Conservation (phyloP, 1,140 invertebrate genomes). For the Vanessa atalanta region DNA sequence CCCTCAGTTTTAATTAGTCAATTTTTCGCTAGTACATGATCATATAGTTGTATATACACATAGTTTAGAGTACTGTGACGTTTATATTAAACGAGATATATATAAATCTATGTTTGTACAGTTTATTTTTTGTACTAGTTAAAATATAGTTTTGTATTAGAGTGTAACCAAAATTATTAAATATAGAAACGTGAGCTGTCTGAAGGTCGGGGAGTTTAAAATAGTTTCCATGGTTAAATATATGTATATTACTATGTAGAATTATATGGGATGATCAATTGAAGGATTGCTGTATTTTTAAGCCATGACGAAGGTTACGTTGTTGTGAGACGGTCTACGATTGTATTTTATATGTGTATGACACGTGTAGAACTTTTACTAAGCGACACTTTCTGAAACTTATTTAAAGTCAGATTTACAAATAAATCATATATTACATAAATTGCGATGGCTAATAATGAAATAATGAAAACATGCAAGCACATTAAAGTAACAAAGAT, state of each 20-base stretch:
- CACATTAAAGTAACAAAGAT: too few species aligned
- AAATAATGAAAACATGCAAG: too few species aligned
- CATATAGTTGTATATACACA: neutral
- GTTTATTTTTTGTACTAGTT: constrained; percentile 4
- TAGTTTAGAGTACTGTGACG: neutral
- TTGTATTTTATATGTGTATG: too few species aligned
- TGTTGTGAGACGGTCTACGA: too few species aligned
- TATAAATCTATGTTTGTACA: neutral
- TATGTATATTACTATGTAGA: neutral
- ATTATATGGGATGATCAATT: neutral
- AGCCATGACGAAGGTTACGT: too few species aligned
- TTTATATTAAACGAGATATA: constrained; percentile 9
- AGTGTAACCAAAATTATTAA: neutral
- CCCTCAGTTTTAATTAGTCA: neutral
- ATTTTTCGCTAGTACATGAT: constrained; percentile 3
- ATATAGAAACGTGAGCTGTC: neutral
- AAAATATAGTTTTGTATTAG: neutral
- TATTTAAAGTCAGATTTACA: too few species aligned
- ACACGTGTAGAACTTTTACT: too few species aligned
- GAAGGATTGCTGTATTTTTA: too few species aligned
- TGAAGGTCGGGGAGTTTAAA: neutral
- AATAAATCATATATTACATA: too few species aligned
- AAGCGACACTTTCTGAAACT: too few species aligned
- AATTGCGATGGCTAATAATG: too few species aligned
- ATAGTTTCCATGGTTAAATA: neutral